Evolutionary conservation across 2,888 invertebrate genomes (phyloP), one percentile per base, ranked within the genome.

Genomic region (Pseudococcus jackbeardsleyi): DNA sequence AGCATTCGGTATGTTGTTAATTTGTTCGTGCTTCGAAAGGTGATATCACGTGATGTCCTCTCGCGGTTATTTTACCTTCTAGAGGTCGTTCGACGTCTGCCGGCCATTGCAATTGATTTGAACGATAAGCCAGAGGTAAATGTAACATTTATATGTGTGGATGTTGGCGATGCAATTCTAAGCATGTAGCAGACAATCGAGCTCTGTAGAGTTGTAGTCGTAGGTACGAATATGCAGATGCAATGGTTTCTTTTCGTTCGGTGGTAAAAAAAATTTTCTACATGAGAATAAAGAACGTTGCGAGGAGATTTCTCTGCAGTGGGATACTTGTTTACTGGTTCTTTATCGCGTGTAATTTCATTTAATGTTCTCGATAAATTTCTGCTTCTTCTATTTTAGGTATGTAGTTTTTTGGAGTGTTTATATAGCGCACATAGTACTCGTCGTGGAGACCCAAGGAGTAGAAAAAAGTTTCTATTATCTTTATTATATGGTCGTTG

Each of bases 311-410:
- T 82, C 79, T 46, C 79, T 82, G 79, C 79, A 82, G 42, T 82
- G 79, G 79, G 79, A 82, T 82, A 82, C 79, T 82, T 82, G 79
- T 82, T 72, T 82, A 82, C 79, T 82, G 79, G 79, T 82, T 82
- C 79, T 82, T 82, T 82, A 82, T 82, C 79, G 79, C 79, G 79
- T 82, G 79, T 82, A 82, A 82, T 82, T 82, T 82, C 79, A 82
- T 82, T 82, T 82, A 82, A 82, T 82, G 79, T 82, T 82, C 72
- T 82, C 79, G 79, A 82, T 82, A 82, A 82, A 82, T 82, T 82
- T 82, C 79, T 82, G 79, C 79, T 82, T 46, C 79, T 82, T 82
- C 79, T 82, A 82, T 82, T 82, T 82, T 82, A 82, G 79, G 79
- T 82, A 82, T 82, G 79, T 82, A 82, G 79, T 82, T 82, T 42